These are phyloP conservation scores for Anodontia alba DNA, from an alignment of 2,888 invertebrate species.

Conservation along the genomic window DNA sequence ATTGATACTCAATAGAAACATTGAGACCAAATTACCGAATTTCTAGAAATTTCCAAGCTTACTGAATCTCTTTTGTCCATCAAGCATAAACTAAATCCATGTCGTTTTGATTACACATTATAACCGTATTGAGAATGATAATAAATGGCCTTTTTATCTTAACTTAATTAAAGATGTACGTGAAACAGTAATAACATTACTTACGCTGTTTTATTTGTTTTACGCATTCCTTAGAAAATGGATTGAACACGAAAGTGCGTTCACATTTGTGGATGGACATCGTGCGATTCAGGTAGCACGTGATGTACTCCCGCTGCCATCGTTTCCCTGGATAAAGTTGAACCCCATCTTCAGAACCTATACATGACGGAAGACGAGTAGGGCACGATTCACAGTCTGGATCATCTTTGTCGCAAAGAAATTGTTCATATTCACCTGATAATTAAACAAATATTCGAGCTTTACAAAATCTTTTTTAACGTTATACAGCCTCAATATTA, in stretches of 20 bases:
- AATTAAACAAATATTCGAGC: neutral
- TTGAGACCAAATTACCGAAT: too few species aligned
- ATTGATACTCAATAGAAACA: too few species aligned
- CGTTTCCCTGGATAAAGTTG: constrained; percentile 35
- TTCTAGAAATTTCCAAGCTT: too few species aligned
- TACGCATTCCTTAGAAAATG: constrained; percentile 45
- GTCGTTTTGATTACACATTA: too few species aligned
- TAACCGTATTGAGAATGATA: too few species aligned
- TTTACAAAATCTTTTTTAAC: too few species aligned
- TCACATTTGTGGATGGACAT: constrained; percentile 26
- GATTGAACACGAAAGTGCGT: constrained; percentile 45
- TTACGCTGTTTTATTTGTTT: neutral
- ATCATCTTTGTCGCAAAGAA: constrained; percentile 45
- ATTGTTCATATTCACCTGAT: constrained; percentile 68
- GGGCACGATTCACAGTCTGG: constrained; percentile 54
- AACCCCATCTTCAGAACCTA: constrained; percentile 50
- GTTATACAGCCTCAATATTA: too few species aligned
- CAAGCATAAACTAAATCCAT: too few species aligned
- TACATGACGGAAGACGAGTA: constrained; percentile 57
- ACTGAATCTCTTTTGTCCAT: too few species aligned
- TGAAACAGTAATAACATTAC: neutral
- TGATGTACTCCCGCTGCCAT: constrained; percentile 54
- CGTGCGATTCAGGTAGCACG: constrained; percentile 56
- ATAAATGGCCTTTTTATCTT: too few species aligned
- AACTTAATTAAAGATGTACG: too few species aligned